Percentiles rank a stretch among this genome's conserved stretches.
Conservation (phyloP, 2,113 vertebrate genomes). For the Neoarius graeffei region DNA sequence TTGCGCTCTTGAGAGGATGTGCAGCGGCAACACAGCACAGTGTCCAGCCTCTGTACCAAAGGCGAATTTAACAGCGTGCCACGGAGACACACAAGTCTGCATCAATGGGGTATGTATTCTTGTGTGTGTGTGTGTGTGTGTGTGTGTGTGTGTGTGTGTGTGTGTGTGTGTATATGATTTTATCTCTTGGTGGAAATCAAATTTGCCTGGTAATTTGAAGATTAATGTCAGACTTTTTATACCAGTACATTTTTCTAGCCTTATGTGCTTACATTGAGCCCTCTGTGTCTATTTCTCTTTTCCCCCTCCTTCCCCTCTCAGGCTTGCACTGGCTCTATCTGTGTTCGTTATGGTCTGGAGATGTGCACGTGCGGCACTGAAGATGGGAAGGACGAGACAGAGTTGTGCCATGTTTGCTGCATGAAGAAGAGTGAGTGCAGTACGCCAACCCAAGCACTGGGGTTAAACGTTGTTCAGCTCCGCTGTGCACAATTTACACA, state of each 20-base stretch:
- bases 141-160: not conserved
- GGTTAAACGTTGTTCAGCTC: not conserved
- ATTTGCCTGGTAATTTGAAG: not conserved
- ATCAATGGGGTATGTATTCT: conserved; percentile 79
- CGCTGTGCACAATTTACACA: not conserved
- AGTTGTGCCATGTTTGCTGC: conserved; percentile 96
- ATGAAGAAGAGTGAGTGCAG: conserved; percentile 88
- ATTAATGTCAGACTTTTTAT: not conserved
- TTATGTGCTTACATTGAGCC: not conserved
- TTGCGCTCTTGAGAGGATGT: conserved; percentile 82
- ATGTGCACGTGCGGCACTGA: conserved; percentile 87
- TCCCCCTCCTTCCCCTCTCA: conserved; percentile 54
- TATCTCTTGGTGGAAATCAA: not conserved
- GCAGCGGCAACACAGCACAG: conserved; percentile 78
- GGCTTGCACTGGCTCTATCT: conserved; percentile 95
- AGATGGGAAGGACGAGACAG: conserved; percentile 83
- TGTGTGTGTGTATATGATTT: not conserved
- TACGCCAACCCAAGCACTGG: not conserved
- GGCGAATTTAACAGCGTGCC: conserved; percentile 84
- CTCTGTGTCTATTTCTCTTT: not conserved
- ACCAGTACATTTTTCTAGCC: not conserved
- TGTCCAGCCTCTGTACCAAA: conserved; percentile 87
- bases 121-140: not conserved
- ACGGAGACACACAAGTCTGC: conserved; percentile 91
- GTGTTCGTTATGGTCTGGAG: conserved; percentile 84